phyloP scores from a whole-genome alignment of 2,113 vertebrate species.

The Peromyscus leucopus region DNA sequence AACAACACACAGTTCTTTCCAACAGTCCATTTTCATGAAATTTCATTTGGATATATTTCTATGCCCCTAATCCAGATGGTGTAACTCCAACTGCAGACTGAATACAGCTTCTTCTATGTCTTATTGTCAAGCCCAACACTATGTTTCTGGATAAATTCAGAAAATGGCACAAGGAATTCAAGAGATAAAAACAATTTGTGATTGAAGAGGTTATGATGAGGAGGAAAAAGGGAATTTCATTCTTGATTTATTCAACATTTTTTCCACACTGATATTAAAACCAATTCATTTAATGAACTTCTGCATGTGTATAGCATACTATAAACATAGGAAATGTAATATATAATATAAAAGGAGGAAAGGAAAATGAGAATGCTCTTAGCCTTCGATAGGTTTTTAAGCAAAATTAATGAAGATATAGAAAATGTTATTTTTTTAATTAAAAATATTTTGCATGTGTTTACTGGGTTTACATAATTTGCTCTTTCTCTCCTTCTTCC shows the following conservation, averaged over 20 bases:
- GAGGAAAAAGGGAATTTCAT: not conserved
- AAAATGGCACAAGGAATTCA: slow-evolving; percentile 1
- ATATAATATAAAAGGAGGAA: not conserved
- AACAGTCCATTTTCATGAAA: slow-evolving; percentile 80
- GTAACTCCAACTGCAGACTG: slow-evolving; percentile 33
- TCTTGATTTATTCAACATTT: not conserved
- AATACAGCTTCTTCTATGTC: not conserved
- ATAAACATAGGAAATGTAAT: not conserved
- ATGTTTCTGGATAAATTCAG: slow-evolving; percentile 9
- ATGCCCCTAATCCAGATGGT: slow-evolving; percentile 75
- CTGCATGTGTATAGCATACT: not conserved
- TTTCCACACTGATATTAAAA: not conserved
- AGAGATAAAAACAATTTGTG: not conserved
- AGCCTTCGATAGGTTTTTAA: not conserved
- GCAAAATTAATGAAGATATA: not conserved
- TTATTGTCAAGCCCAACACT: not conserved
- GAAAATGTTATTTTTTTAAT: not conserved
- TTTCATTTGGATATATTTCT: slow-evolving; percentile 83
- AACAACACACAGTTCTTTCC: slow-evolving; percentile 84
- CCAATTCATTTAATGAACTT: not conserved
- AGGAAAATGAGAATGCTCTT: not conserved
- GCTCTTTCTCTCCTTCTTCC: not conserved
- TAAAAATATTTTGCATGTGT: not conserved
- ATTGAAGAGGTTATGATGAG: slow-evolving; percentile 3
- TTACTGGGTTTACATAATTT: not conserved